Evolutionary conservation across 2,888 invertebrate genomes (phyloP).

Genomic region (Poecilobothrus nobilitatus): DNA sequence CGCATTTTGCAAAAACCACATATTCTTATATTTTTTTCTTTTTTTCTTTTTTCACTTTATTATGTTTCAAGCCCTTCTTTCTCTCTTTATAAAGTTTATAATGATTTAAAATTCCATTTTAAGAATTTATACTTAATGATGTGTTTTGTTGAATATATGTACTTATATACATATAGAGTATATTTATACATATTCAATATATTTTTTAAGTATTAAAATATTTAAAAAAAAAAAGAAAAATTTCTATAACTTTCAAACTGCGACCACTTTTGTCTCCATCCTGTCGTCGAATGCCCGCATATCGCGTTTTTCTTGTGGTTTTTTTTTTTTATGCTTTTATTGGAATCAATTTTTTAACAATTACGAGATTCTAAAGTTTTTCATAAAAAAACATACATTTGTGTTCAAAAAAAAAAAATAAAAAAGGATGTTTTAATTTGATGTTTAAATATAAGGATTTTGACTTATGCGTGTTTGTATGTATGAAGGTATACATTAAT

Average conservation of each 20-base stretch:
- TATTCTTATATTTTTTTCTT: background rate
- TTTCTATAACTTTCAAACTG: background rate
- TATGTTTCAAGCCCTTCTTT: background rate
- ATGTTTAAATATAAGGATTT: too few species aligned
- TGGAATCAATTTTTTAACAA: background rate
- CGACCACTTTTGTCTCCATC: conserved; percentile 4
- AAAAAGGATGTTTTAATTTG: too few species aligned
- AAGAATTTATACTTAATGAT: conserved; percentile 46
- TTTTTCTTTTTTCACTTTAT: too few species aligned
- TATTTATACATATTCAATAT: background rate
- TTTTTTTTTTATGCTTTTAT: background rate
- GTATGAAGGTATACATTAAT: too few species aligned
- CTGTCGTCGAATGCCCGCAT: conserved; percentile 11
- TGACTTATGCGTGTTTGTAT: too few species aligned
- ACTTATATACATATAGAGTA: conserved; percentile 26
- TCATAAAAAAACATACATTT: background rate
- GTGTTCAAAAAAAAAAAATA: too few species aligned
- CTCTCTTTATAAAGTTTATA: conserved; percentile 25
- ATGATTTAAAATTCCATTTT: conserved; percentile 46
- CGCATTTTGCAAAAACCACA: background rate
- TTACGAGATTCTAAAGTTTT: background rate
- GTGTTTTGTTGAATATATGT: conserved; percentile 37
- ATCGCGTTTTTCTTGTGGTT: background rate
- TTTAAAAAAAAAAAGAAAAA: background rate
- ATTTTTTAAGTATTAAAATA: conserved; percentile 4